Percentiles rank a stretch among this genome's conserved stretches.
phyloP scores from a whole-genome alignment of 2,113 vertebrate species.

The Podarcis muralis region DNA sequence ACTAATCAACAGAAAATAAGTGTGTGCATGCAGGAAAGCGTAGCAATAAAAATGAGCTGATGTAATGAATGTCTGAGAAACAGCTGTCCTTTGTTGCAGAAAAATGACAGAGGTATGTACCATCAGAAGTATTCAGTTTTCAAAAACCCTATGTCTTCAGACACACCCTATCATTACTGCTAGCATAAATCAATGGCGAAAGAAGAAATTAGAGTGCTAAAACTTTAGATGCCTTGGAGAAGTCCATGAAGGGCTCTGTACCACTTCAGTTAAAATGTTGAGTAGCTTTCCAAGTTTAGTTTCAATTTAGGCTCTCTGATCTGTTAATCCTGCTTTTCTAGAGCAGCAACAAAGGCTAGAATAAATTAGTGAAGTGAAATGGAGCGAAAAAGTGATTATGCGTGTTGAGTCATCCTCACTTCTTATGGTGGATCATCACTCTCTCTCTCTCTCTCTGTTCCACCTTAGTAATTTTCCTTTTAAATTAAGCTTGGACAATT shows the following conservation, averaged over 20 bases:
- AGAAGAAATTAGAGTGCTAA: background rate
- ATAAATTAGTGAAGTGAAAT: background rate
- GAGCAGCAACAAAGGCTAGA: background rate
- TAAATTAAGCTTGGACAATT: background rate
- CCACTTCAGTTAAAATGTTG: background rate
- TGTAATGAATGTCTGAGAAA: background rate
- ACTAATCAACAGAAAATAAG: background rate
- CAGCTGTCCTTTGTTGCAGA: background rate
- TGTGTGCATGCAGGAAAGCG: background rate
- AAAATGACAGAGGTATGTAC: background rate
- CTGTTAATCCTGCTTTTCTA: background rate
- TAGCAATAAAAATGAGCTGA: background rate
- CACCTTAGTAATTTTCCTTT: background rate
- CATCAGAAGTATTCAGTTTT: background rate
- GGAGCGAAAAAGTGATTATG: background rate
- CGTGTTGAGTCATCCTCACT: too few relatives aligned
- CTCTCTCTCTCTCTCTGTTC: too few relatives aligned
- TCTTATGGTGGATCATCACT: too few relatives aligned
- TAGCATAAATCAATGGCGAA: background rate
- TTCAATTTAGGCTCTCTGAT: background rate
- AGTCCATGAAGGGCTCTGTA: background rate
- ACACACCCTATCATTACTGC: background rate
- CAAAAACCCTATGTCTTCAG: too few relatives aligned
- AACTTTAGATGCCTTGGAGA: background rate
- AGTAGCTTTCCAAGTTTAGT: background rate